These are phyloP conservation scores for Bombus pascuorum DNA, from an alignment of 1,140 invertebrate species.

Conservation along the genomic window DNA sequence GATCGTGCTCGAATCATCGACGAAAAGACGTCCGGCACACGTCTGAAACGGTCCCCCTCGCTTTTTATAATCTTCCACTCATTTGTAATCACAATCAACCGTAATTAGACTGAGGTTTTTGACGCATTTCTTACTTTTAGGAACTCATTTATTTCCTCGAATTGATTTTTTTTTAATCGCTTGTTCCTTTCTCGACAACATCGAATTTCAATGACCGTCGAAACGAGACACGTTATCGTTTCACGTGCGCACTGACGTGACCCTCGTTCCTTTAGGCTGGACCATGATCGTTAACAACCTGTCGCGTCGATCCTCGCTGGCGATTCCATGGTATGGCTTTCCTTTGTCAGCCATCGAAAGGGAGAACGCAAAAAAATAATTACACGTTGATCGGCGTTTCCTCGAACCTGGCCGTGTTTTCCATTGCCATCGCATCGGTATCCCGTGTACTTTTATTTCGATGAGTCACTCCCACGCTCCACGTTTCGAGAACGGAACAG, in stretches of 20 bases:
- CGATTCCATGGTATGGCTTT: conserved; percentile 7
- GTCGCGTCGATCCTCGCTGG: conserved; percentile 10
- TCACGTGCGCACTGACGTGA: no score
- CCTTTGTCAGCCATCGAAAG: conserved; percentile 38
- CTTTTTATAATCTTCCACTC: background rate
- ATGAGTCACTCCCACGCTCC: conserved; percentile 34
- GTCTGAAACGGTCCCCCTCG: background rate
- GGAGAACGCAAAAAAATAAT: conserved; percentile 27
- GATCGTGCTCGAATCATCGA: conserved; percentile 42
- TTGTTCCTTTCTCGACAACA: background rate
- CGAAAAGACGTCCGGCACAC: conserved; percentile 17
- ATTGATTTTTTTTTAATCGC: background rate
- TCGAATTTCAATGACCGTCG: background rate
- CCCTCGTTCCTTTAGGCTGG: background rate
- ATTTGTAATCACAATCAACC: background rate
- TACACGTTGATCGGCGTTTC: conserved; percentile 39
- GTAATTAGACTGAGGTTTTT: background rate
- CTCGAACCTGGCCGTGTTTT: conserved; percentile 33
- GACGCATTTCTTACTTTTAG: background rate
- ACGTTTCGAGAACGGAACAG: conserved; percentile 39
- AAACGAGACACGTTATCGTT: background rate
- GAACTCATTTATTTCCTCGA: background rate
- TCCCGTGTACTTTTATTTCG: conserved; percentile 28
- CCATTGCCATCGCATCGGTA: conserved; percentile 22
- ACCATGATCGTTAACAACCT: background rate